Evolutionary conservation across 2,113 vertebrate species (phyloP).

Genomic region (Microcebus griseorufus): DNA sequence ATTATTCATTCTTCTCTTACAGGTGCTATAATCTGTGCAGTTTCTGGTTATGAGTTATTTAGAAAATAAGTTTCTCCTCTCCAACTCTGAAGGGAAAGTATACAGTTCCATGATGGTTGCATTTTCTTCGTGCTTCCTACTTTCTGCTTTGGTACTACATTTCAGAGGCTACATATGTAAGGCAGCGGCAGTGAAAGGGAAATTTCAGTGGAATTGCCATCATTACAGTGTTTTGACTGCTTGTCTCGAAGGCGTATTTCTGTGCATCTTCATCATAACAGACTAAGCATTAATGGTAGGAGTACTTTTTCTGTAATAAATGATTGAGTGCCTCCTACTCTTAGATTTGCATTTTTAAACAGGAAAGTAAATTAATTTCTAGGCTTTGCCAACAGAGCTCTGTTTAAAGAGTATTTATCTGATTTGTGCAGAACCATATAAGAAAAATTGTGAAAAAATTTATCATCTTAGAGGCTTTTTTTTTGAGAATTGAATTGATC

Average conservation of each 20-base stretch:
- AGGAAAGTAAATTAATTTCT: constrained; percentile 58
- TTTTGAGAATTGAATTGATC: not conserved
- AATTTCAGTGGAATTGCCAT: not conserved
- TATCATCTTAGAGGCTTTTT: constrained; percentile 18
- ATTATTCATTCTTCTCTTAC: not conserved
- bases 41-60: constrained; percentile 30
- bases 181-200: not conserved
- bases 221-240: constrained; percentile 60
- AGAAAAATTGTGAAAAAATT: constrained; percentile 31
- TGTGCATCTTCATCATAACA: not conserved
- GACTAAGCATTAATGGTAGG: not conserved
- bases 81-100: not conserved
- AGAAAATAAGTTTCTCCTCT: constrained; percentile 25
- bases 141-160: not conserved
- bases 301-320: constrained; percentile 34
- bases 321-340: constrained; percentile 66
- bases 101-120: not conserved
- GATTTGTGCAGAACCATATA: not conserved
- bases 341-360: constrained; percentile 58
- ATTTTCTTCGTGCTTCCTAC: not conserved
- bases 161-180: not conserved
- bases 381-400: constrained; percentile 57
- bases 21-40: not conserved
- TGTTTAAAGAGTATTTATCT: constrained; percentile 32
- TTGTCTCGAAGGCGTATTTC: not conserved